phyloP scores from a whole-genome alignment of 1,140 invertebrate species.

The Ephestia elutella region DNA sequence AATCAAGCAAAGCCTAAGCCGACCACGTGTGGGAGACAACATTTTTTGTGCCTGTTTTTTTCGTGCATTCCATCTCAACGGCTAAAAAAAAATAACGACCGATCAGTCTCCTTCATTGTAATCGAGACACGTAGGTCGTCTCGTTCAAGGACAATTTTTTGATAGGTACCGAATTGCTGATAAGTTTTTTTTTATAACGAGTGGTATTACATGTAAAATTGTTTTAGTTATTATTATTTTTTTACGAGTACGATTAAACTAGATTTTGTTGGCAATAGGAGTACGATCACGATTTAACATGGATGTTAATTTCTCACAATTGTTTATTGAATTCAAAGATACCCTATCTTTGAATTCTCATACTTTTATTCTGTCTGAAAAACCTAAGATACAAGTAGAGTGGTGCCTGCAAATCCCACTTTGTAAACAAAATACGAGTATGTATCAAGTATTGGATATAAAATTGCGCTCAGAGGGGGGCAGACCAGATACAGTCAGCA shows the following conservation, averaged over 20 bases:
- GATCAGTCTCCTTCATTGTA: conserved; percentile 24
- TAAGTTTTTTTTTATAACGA: neutral
- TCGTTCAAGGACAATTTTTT: conserved; percentile 23
- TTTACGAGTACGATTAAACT: neutral
- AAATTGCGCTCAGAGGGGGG: neutral
- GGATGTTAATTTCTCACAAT: too few species aligned
- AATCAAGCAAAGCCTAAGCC: neutral
- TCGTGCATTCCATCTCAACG: conserved; percentile 20
- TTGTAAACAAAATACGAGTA: neutral
- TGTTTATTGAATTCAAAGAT: too few species aligned
- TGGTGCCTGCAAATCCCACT: too few species aligned
- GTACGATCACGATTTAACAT: too few species aligned
- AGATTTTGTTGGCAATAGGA: too few species aligned
- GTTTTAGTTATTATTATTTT: too few species aligned
- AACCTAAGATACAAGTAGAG: too few species aligned
- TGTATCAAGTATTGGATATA: neutral
- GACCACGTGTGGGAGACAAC: conserved; percentile 20
- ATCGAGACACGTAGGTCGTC: conserved; percentile 25
- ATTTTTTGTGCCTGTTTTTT: conserved; percentile 24
- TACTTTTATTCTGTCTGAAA: too few species aligned
- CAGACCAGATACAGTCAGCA: neutral
- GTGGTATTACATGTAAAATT: neutral
- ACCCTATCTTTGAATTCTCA: too few species aligned
- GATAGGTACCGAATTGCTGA: neutral
- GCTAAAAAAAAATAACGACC: conserved; percentile 21